Evolutionary conservation across 1,140 invertebrate species (phyloP), one percentile per base, ranked within the genome.

Genomic region (Goniozus legneri): DNA sequence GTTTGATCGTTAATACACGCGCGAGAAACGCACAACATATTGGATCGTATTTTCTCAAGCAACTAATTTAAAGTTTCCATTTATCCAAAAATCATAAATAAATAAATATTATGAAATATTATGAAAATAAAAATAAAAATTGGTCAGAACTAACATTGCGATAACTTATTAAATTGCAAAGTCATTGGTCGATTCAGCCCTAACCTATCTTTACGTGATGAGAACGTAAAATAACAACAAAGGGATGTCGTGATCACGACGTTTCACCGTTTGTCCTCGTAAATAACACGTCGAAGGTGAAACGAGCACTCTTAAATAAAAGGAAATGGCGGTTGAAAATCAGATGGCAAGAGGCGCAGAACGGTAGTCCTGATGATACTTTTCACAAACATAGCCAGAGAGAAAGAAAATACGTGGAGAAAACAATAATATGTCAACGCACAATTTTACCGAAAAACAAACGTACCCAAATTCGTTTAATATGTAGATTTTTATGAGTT

Each of bases 101-200:
- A n/a, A n/a, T n/a, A n/a, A n/a, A n/a, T n/a, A n/a, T n/a, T n/a
- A n/a, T n/a, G n/a, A n/a, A n/a, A n/a, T 14, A 32, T 50, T 15
- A 35, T n/a, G 41, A 33, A 40, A 18, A 3, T 8, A 8, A 22
- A 0, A 20, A 40, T n/a, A 15, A 35, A 35, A 35, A 35, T 35
- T 35, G 16, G 16, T 13, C 16, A 35, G n/a, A 35, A 35, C n/a
- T 8, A 14, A 46, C 40, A 31, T 41, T 21, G 41, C 46, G 36
- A 18, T 6, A 27, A 15, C 15, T 30, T 37, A 36, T 59, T 37
- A 66, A 64, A 58, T 40, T 67, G 65, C 65, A 66, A 36, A 61
- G 65, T 67, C 65, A 66, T 63, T 50, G 41, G 40, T 52, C 39
- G 47, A 32, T 31, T 34, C 35, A 18, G 42, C 49, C n/a, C 54